Base-by-base conservation (phyloP, 2,797 vertebrate species). In the Gobio occitaniae region DNA sequence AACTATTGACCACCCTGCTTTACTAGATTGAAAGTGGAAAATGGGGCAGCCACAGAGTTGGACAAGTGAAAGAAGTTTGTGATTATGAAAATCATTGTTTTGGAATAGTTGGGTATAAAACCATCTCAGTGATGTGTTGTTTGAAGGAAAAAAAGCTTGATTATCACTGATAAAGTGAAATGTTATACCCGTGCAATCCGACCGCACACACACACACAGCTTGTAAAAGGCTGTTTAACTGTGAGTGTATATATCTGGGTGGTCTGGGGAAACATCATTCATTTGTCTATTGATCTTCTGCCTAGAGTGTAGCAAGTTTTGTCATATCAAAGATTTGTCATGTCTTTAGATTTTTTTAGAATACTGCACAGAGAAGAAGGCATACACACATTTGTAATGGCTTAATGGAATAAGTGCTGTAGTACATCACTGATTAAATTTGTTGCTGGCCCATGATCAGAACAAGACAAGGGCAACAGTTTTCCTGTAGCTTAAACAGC, bases 221-320 rank as follows among this genome's bases (percentile, higher is more conserved):
- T 70, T 82, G 29, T 59, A n/a, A 25, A 71, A 87, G 1, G 5
- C 19, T 65, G 38, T 81, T 78, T 71, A 83, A 83, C 19, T 38
- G 21, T 74, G 21, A 66, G 74, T 50, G 44, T 65, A n/a, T 79
- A 10, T 19, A 68, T 79, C 38, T 86, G 86, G 82, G 90, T 88
- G 90, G 87, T 80, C 90, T 86, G 61, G 78, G 88, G 84, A 88
- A 90, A 92, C 38, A 54, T 12, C 52, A 82, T 89, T 87, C 54
- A 81, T 41, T 86, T 91, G 90, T 87, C 48, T 48, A 50, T 68
- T 61, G 78, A 68, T 83, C 47, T 78, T 59, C 80, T 91, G 86
- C 71, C 89, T 84, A 88, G 71, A 48, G 48, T 89, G 87, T 90
- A 70, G 80, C 88, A 89, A 87, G 79, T 85, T 89, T 91, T 59